Evolutionary conservation across 2,888 invertebrate genomes (phyloP), one percentile per base, ranked within the genome.

Genomic region (Thymelicus acteon): DNA sequence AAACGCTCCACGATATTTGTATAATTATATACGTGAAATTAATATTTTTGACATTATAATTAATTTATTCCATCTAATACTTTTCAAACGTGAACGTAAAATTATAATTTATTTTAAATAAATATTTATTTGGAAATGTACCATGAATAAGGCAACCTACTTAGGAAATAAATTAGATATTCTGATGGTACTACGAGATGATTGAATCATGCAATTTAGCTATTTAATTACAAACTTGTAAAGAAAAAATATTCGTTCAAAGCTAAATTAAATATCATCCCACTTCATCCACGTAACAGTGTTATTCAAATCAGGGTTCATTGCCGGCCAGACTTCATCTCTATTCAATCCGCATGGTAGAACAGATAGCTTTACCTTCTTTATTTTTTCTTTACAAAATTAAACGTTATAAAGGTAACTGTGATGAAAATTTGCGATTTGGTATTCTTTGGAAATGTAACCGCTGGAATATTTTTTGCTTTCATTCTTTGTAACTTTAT

Each of bases 331-430:
- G 75, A 79, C 76, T 80, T 76, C 75, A 80, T 84, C 78, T 73
- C 75, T 72, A 85, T 84, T 84, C 82, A 81, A 83, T 80, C 75
- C 82, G 80, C 82, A 81, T 74, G 52, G 75, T 67, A 74, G 74
- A 78, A 79, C 78, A 78, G 78, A 77, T 19, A 84, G 83, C 78
- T 84, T 85, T 84, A 71, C 61, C 61, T 64, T 10, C 57, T 64
- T 78, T 81, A 77, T 79, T 79, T 79, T 78, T 82, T 76, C 76
- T 78, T 81, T 80, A 79, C 80, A 80, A 86, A 87, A 85, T 86
- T 83, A 87, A 86, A 85, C 77, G 81, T 80, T 80, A 82, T 80
- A 76, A 76, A 80, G 81, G 82, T 82, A 85, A 82, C 80, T 82
- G 79, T 78, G 78, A 78, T 75, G 76, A 77, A 76, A 84, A 81